Base-by-base conservation (phyloP, 2,113 vertebrate genomes). In the Marcusenius ussheri region DNA sequence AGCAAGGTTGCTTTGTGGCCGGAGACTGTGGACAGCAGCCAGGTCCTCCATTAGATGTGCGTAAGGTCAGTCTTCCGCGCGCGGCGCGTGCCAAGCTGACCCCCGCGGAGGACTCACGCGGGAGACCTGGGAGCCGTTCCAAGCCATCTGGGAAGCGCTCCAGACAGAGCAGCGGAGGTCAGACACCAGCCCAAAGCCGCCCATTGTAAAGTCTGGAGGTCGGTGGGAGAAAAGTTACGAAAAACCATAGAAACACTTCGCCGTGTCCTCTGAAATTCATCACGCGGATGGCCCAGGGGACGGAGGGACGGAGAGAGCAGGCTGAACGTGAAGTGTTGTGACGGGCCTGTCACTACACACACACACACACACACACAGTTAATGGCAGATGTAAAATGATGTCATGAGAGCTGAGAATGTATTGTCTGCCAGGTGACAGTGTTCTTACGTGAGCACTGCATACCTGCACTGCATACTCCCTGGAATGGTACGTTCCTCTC, bases 21-120 rank as follows among this genome's bases (percentile, higher is more conserved):
- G 93, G 94, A 93, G 93, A 94, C 90, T 27, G 92, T 96, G 96
- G 95, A 95, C 89, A 91, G 24, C 42, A 9, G 96, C 95, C 96
- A 96, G 94, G 91, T 93, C 93, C 91, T 95, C 95, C 94, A 95
- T 96, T 96, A 96, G 92, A 95, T 93, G 91, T 91, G 89, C 89
- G 91, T 94, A 94, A 96, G 95, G 96, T 96, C 95, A 95, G 92
- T 92, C 85, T 77, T 89, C 93, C 91, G 91, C 92, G 91, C 90
- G 88, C 91, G 90, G 88, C 45, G 88, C 87, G 91, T 95, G 94
- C 95, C 94, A 95, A 93, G 92, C 91, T 91, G 91, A 56, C 91
- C 93, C 92, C n/a, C 90, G 91, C 91, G 92, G 91, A 50, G 90
- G 90, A 93, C 90, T 90, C 91, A 92, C 3, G 47, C 58, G 91